Percentiles rank a stretch among this genome's conserved stretches.
These are phyloP conservation scores for Catonia carolina DNA, from an alignment of 2,888 invertebrate genomes.

Conservation along the genomic window DNA sequence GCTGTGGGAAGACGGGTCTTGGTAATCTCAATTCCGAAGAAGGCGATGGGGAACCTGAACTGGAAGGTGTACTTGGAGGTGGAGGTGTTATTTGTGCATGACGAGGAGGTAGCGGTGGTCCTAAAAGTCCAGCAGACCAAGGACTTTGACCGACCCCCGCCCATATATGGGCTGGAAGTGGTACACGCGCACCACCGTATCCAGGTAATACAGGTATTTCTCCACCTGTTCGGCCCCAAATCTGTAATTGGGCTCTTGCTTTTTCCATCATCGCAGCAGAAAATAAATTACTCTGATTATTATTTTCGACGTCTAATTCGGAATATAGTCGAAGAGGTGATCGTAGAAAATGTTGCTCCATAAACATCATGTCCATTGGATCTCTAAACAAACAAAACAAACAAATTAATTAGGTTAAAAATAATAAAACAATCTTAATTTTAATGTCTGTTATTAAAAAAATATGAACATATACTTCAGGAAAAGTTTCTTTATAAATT, in stretches of 20 bases:
- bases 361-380: constrained; percentile 71
- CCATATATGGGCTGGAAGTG: constrained; percentile 36
- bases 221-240: constrained; percentile 39
- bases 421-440: neutral
- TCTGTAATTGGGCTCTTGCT: constrained; percentile 43
- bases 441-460: too few relatives aligned
- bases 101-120: constrained; percentile 40
- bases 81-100: constrained; percentile 44
- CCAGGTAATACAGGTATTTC: constrained; percentile 32
- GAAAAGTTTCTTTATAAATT: too few relatives aligned
- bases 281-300: constrained; percentile 47
- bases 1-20: constrained; percentile 45
- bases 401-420: constrained; percentile 18
- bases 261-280: constrained; percentile 46
- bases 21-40: constrained; percentile 44
- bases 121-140: constrained; percentile 27
- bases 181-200: constrained; percentile 29
- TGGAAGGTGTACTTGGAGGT: constrained; percentile 46
- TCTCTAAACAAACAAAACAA: constrained; percentile 49
- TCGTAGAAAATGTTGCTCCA: constrained; percentile 68
- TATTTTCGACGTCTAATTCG: constrained; percentile 53
- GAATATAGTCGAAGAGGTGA: constrained; percentile 52
- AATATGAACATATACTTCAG: too few relatives aligned
- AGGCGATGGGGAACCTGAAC: constrained; percentile 51
- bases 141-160: constrained; percentile 30